Percentiles rank a stretch among this genome's conserved stretches.
These are phyloP conservation scores for Encarsia formosa DNA, from an alignment of 2,888 invertebrate genomes.

Conservation along the genomic window DNA sequence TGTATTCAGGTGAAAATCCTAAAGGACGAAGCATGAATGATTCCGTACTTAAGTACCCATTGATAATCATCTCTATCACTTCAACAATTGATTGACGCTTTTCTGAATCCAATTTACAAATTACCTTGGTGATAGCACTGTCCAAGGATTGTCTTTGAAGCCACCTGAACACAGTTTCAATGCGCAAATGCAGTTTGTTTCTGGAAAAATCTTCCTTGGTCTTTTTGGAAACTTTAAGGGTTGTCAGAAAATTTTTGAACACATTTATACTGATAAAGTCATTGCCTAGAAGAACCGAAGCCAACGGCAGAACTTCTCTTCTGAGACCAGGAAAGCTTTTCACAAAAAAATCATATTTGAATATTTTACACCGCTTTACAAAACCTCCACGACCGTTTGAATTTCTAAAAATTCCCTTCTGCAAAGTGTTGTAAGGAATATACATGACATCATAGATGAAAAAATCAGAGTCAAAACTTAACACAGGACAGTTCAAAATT, in stretches of 20 bases:
- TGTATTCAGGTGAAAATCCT: slow-evolving; percentile 36
- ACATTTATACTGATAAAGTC: slow-evolving; percentile 71
- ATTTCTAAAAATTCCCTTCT: slow-evolving; percentile 49
- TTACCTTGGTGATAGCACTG: slow-evolving; percentile 64
- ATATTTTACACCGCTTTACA: slow-evolving; percentile 67
- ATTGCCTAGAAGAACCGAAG: slow-evolving; percentile 83
- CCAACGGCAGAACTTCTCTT: slow-evolving; percentile 67
- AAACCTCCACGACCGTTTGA: slow-evolving; percentile 37
- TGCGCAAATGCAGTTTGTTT: slow-evolving; percentile 63
- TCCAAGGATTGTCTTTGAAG: slow-evolving; percentile 66
- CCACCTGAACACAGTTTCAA: slow-evolving; percentile 72
- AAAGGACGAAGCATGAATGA: slow-evolving; percentile 62
- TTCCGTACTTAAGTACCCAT: slow-evolving; percentile 60
- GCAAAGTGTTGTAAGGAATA: slow-evolving; percentile 70
- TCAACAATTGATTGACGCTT: slow-evolving; percentile 55
- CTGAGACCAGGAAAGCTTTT: slow-evolving; percentile 63
- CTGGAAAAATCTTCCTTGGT: slow-evolving; percentile 48
- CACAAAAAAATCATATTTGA: slow-evolving; percentile 66
- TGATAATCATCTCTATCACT: slow-evolving; percentile 61
- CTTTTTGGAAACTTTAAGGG: slow-evolving; percentile 56
- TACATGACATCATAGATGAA: slow-evolving; percentile 81
- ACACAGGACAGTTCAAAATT: slow-evolving; percentile 73
- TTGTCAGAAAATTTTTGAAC: slow-evolving; percentile 68
- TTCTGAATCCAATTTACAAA: slow-evolving; percentile 59
- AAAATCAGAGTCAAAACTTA: slow-evolving; percentile 93